These are phyloP conservation scores for Xylota sylvarum DNA, from an alignment of 2,888 invertebrate genomes.

Conservation along the genomic window DNA sequence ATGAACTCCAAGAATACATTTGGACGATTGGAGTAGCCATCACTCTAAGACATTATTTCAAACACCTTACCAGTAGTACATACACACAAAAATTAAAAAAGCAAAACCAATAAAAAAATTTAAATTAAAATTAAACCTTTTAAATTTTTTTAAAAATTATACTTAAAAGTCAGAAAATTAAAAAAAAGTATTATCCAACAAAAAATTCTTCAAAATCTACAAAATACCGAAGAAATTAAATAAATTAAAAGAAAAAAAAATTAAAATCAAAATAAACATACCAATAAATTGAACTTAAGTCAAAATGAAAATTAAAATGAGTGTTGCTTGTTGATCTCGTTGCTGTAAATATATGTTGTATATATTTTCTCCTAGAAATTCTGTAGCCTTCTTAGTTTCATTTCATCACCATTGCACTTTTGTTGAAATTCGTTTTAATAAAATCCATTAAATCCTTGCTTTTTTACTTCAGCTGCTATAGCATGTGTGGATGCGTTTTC, in stretches of 20 bases:
- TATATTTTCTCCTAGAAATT: conserved; percentile 55
- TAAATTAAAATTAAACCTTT: background rate
- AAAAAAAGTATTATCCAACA: background rate
- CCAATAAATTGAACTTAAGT: conserved; percentile 72
- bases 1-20: too few relatives aligned
- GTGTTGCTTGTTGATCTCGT: conserved; percentile 54
- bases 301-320: conserved; percentile 73
- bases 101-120: background rate
- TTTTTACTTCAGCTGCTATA: conserved; percentile 48
- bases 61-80: conserved; percentile 3
- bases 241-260: conserved; percentile 41
- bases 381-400: conserved; percentile 73
- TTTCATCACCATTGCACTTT: conserved; percentile 74
- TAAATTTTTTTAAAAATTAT: background rate
- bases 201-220: conserved; percentile 3
- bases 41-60: background rate
- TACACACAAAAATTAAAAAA: background rate
- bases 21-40: background rate
- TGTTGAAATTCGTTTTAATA: conserved; percentile 38
- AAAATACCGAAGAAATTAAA: conserved; percentile 5
- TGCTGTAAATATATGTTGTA: conserved; percentile 42
- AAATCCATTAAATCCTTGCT: conserved; percentile 59
- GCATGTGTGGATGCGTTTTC: conserved; percentile 75
- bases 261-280: conserved; percentile 61
- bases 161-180: background rate